Evolutionary conservation across 2,888 invertebrate species (phyloP).

Genomic region (Agonopterix subpropinquella): DNA sequence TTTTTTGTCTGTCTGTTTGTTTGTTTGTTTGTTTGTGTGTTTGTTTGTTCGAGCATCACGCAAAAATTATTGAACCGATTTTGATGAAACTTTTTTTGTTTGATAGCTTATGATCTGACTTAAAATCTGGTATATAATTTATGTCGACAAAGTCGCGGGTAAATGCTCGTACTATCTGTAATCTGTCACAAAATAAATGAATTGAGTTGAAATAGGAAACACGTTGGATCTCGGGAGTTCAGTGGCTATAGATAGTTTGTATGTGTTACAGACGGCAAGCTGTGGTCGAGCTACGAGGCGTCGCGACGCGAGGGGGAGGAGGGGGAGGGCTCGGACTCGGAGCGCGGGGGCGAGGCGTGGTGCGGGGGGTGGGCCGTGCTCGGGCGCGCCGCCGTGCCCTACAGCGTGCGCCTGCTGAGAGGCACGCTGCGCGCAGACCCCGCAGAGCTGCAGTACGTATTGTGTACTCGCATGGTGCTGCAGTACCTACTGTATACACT

Average conservation of each 20-base stretch:
- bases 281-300: slow-evolving; percentile 35
- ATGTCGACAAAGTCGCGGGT: too few relatives aligned
- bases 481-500: slow-evolving; percentile 25
- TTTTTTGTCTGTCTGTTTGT: too few relatives aligned
- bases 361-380: slow-evolving; percentile 57
- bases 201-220: too few relatives aligned
- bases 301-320: slow-evolving; percentile 4
- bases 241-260: not conserved
- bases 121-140: too few relatives aligned
- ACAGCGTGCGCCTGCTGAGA: slow-evolving; percentile 49
- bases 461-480: slow-evolving; percentile 9
- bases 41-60: too few relatives aligned
- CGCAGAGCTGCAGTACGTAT: slow-evolving; percentile 30
- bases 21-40: too few relatives aligned
- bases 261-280: slow-evolving; percentile 31
- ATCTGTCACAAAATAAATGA: too few relatives aligned
- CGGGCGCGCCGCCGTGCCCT: slow-evolving; percentile 48
- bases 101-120: too few relatives aligned
- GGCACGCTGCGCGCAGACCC: slow-evolving; percentile 37
- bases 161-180: too few relatives aligned
- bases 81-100: too few relatives aligned
- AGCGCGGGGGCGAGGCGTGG: slow-evolving; percentile 43
- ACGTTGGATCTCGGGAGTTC: too few relatives aligned
- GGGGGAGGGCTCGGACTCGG: slow-evolving; percentile 10
- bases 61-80: too few relatives aligned